Evolutionary conservation across 2,797 vertebrate genomes (phyloP), one percentile per base, ranked within the genome.

Genomic region (Hirundo rustica): DNA sequence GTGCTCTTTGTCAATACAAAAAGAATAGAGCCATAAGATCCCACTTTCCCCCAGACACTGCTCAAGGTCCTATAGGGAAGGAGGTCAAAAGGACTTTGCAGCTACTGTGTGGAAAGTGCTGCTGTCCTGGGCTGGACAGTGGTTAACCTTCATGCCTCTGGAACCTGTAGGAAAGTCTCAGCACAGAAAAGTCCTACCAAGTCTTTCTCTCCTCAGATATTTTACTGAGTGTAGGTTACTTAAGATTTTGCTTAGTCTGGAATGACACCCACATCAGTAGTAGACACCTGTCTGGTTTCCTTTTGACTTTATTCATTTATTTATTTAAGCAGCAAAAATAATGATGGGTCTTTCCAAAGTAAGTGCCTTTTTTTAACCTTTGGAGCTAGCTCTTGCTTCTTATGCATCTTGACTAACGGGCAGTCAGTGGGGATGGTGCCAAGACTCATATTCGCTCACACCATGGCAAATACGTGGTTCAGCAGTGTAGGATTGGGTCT

Each of bases 391-490:
- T 75, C 18, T 72, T 42, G 18, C 16, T 86, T 70, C 70, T 89
- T 54, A 25, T 34, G 36, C 54, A 17, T 40, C 44, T 48, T 53
- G 66, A 25, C 29, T 65, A 51, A 36, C 30, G 7, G 21, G 21
- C 16, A 85, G 45, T 16, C n/a, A 20, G 30, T 15, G 32, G 26
- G 53, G 51, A 57, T 8, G 32, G 16, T 76, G 84, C 40, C 57
- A 47, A 68, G 77, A 45, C 38, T 15, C 27, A 7, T 6, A 32
- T 64, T 95, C 25, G 0, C 30, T 54, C 4, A 3, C 58, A 44
- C 40, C 12, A 3, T 4, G n/a, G 40, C 1, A 7, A 77, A 26
- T 30, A 57, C 0, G 0, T 2, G 2, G 27, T 78, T 93, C 74
- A 47, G 23, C n/a, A 60, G 20, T 7, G 36, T 23, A 47, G 54